Percentiles rank a stretch among this genome's conserved stretches.
Evolutionary conservation across 2,113 vertebrate genomes (phyloP).

Genomic region (Rhipidura dahli): DNA sequence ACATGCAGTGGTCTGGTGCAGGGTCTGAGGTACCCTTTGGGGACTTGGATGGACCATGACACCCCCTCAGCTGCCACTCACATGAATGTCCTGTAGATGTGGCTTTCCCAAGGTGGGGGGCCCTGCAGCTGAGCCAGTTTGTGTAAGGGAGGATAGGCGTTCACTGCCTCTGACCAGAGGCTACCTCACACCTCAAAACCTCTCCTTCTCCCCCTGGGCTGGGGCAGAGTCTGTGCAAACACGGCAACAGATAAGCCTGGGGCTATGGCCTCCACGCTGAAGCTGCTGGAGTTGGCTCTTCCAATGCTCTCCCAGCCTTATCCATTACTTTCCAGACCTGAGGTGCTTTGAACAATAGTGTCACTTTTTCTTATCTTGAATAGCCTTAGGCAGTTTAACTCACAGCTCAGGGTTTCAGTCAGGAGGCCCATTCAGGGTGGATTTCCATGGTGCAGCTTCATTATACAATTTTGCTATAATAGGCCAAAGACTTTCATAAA

Average conservation of each 20-base stretch:
- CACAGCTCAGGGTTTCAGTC: neutral
- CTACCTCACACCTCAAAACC: neutral
- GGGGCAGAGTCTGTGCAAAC: neutral
- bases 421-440: neutral
- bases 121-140: neutral
- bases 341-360: neutral
- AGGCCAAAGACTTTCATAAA: neutral
- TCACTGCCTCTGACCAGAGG: neutral
- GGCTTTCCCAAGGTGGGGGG: neutral
- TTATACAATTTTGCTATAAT: neutral
- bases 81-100: neutral
- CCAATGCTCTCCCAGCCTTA: neutral
- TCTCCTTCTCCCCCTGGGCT: neutral
- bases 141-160: fast-evolving
- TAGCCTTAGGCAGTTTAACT: neutral
- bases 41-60: neutral
- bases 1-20: neutral
- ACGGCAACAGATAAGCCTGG: neutral
- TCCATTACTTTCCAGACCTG: neutral
- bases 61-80: neutral
- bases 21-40: neutral
- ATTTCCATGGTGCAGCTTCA: neutral
- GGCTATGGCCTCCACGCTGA: neutral
- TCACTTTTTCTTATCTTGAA: fast-evolving
- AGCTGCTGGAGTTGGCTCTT: neutral